Base-by-base conservation (phyloP, 2,888 invertebrate genomes). In the Cancer borealis region DNA sequence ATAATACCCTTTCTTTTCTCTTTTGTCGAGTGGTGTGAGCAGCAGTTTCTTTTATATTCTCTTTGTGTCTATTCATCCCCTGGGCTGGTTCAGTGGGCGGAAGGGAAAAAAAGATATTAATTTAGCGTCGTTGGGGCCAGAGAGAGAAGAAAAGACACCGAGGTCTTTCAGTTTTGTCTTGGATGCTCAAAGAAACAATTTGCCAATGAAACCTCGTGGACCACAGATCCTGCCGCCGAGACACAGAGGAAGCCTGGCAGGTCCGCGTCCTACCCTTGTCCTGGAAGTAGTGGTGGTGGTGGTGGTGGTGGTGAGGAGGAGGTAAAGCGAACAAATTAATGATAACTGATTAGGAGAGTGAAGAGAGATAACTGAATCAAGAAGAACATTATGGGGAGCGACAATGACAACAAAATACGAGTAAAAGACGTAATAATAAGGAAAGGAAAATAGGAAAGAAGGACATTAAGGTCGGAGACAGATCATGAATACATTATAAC, bases 1-100 rank as follows among this genome's bases (percentile, higher is more conserved):
- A 60, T 21, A 60, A 60, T 60, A 60, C 60, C 60, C 60, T 60
- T 60, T 60, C 60, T 60, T 17, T 60, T 17, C 60, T 21, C 21
- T 39, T 60, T 60, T 60, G 60, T 21, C 21, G 26, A 73, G 21
- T n/a, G 73, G 26, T n/a, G 26, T 73, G 73, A 73, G 10, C 73
- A 26, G 73, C 26, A 5, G 73, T 5, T 26, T 21, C 73, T n/a
- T 73, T 73, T 73, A 73, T 73, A 73, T 73, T 26, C 26, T 73
- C 73, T 73, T n/a, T 73, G 26, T 73, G n/a, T 73, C 73, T 73
- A 73, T 26, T 73, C 73, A 73, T 73, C n/a, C 73, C 26, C n/a
- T n/a, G 26, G 73, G 73, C 26, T 73, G 73, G 1, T 26, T n/a
- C 26, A 73, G 73, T 73, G 26, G 10, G n/a, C 73, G 73, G 73